Base-by-base conservation (phyloP, 1,140 invertebrate genomes). In the Drosophila varians region DNA sequence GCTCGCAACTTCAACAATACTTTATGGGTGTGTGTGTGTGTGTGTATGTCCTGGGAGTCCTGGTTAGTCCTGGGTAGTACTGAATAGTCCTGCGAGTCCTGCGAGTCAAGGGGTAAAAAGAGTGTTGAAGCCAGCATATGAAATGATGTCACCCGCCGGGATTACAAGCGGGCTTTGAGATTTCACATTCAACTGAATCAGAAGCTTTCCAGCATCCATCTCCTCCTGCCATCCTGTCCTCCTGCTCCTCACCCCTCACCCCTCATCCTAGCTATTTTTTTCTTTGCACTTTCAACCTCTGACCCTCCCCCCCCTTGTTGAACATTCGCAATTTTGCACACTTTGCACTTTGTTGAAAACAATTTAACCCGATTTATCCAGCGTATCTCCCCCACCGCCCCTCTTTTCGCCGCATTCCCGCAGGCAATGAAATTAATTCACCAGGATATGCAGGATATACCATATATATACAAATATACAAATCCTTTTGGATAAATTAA, bases 131-230 rank as follows among this genome's bases (percentile, higher is more conserved):
- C 78, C 78, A 83, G 78, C 78, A 83, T 83, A 79, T 74, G 66
- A 83, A 83, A 79, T 83, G 74, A 86, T 86, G 79, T 79, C 80
- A 72, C 80, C 79, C 80, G 66, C 53, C 53, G 79, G 80, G 75
- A 86, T 68, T 86, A 86, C 38, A 45, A 62, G 70, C 68, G 57
- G 47, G 54, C 53, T 58, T 28, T 56, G 72, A 72, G 65, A 77
- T 70, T 58, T 55, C 54, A 58, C 45, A 45, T 19, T 53, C 54
- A 52, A 40, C 64, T 28, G n/a, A 42, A 58, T 14, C 45, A 11
- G 28, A 31, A 31, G 28, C 28, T 31, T 49, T 34, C 25, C 43
- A 16, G n/a, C 28, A 31, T 31, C 28, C 28, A 31, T 31, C 28
- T 31, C 9, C 28, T 31, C 9, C 8, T 9, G 9, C 28, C 9